Evolutionary conservation across 2,888 invertebrate genomes (phyloP).

Genomic region (Harpalus rubripes): DNA sequence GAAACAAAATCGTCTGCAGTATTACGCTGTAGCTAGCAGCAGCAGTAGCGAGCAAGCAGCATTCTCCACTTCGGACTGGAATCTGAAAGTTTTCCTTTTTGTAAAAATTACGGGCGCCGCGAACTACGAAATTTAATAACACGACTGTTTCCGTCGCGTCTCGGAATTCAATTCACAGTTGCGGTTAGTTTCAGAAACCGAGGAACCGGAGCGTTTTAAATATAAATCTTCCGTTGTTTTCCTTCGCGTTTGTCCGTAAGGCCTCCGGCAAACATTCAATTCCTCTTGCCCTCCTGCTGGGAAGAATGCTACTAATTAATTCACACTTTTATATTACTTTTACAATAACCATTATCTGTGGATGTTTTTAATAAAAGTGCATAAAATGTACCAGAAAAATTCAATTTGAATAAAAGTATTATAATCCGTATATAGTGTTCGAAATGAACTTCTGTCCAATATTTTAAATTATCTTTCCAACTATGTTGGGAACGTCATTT

Average conservation of each 20-base stretch:
- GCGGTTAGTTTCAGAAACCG: conserved; percentile 62
- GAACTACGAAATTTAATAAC: conserved; percentile 64
- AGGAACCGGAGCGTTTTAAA: conserved; percentile 57
- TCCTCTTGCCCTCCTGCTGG: background rate
- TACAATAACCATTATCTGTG: background rate
- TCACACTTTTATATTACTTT: background rate
- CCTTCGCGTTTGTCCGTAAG: conserved; percentile 39
- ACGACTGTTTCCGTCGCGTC: conserved; percentile 59
- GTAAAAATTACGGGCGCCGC: conserved; percentile 61
- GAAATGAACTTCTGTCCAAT: too few species aligned
- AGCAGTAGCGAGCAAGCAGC: background rate
- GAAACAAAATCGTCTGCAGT: conserved; percentile 27
- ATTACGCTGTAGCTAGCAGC: conserved; percentile 17
- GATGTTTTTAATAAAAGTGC: too few species aligned
- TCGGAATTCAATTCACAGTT: conserved; percentile 62
- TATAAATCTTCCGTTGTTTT: conserved; percentile 63
- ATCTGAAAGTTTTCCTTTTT: conserved; percentile 59
- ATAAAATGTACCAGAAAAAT: too few species aligned
- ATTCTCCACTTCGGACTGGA: conserved; percentile 34
- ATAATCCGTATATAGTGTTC: too few species aligned
- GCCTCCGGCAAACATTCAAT: background rate
- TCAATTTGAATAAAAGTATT: too few species aligned
- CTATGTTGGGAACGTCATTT: too few species aligned
- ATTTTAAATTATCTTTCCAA: too few species aligned
- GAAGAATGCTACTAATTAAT: background rate